A percentile compares a stretch with the other conserved stretches of the same genome.
Evolutionary conservation across 2,113 vertebrate genomes (phyloP).

Genomic region (Aix galericulata): DNA sequence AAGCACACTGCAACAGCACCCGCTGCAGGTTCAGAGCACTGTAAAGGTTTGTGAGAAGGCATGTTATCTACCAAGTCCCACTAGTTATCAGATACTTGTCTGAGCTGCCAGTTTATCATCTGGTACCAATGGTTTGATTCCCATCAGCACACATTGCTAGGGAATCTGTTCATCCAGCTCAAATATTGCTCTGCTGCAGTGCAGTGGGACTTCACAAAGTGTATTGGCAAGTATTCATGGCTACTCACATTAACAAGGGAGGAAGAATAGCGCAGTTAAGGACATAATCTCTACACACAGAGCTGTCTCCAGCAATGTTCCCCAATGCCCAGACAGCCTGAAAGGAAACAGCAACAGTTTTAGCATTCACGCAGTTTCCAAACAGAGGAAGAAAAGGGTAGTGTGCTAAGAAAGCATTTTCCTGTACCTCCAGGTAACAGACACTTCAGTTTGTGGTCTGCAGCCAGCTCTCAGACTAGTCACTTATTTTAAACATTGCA

Average conservation of each 20-base stretch:
- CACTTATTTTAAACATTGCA: background rate
- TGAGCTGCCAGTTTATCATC: background rate
- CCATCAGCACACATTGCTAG: background rate
- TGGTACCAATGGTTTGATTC: background rate
- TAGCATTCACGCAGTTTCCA: background rate
- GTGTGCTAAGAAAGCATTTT: background rate
- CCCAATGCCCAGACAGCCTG: slow-evolving; percentile 98
- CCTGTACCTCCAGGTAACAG: background rate
- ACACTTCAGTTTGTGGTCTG: background rate
- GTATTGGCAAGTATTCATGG: background rate
- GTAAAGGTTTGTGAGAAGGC: background rate
- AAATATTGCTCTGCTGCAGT: background rate
- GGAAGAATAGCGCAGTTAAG: slow-evolving; percentile 96
- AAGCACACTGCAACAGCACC: background rate
- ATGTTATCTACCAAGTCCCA: background rate
- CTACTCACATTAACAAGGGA: slow-evolving; percentile 92
- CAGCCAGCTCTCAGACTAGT: background rate
- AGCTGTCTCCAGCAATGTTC: slow-evolving; percentile 98
- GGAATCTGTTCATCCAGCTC: background rate
- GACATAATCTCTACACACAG: slow-evolving; percentile 96
- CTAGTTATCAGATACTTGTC: background rate
- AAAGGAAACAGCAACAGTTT: slow-evolving; percentile 59
- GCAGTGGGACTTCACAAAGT: background rate
- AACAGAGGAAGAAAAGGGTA: background rate
- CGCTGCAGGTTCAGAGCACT: background rate